A percentile compares a stretch with the other conserved stretches of the same genome.
phyloP scores from a whole-genome alignment of 1,140 invertebrate species.

The Bombus ignitus region DNA sequence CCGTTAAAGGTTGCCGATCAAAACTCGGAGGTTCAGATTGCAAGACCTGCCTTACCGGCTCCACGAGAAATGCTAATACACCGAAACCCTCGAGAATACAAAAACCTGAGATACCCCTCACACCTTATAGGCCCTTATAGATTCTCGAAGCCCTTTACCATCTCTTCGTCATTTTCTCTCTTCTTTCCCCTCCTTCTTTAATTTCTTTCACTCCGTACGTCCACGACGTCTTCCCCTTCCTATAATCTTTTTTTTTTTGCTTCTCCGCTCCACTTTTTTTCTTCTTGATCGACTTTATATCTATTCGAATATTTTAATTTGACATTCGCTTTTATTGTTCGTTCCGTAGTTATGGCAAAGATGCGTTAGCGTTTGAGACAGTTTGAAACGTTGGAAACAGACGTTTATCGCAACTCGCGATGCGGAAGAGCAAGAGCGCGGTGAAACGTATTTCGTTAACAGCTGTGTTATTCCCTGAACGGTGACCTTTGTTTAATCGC shows the following conservation, averaged over 20 bases:
- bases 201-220: not conserved
- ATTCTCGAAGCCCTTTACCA: not conserved
- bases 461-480: conserved; percentile 39
- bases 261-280: not conserved
- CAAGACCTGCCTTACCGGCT: not conserved
- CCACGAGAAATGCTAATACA: conserved; percentile 1
- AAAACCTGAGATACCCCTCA: not conserved
- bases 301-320: not conserved
- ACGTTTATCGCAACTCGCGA: conserved; percentile 12
- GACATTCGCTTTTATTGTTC: not conserved
- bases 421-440: not conserved
- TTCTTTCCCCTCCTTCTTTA: not conserved
- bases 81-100: not conserved
- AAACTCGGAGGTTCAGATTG: not conserved
- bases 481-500: conserved; percentile 41
- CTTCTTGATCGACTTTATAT: not conserved
- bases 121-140: not conserved
- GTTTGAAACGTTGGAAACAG: not conserved
- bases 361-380: not conserved
- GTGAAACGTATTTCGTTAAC: conserved; percentile 41
- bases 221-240: not conserved
- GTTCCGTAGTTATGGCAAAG: not conserved
- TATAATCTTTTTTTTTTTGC: not conserved
- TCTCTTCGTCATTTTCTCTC: not conserved
- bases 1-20: not conserved